A percentile compares a stretch with the other conserved stretches of the same genome.
phyloP scores from a whole-genome alignment of 1,140 invertebrate genomes.

The Drosophila auraria region DNA sequence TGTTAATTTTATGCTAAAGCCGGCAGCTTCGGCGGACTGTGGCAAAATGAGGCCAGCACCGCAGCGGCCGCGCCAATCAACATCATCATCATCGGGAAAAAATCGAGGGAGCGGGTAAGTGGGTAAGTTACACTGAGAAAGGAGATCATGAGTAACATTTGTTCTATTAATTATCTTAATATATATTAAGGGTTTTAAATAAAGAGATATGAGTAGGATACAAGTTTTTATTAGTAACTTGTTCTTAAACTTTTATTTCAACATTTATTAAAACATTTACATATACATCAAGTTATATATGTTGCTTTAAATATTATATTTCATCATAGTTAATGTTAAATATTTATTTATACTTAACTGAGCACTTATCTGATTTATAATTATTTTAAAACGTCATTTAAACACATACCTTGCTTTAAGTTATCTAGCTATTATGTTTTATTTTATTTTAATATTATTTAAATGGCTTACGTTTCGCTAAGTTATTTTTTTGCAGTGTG shows the following conservation, averaged over 20 bases:
- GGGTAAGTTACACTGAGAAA: neutral
- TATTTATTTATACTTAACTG: too few relatives aligned
- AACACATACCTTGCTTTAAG: too few relatives aligned
- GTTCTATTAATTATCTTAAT: neutral
- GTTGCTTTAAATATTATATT: too few relatives aligned
- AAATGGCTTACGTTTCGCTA: accelerated
- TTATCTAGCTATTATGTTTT: too few relatives aligned
- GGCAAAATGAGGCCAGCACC: constrained; percentile 64
- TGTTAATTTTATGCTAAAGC: constrained; percentile 84
- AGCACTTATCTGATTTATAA: too few relatives aligned
- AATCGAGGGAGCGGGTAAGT: constrained; percentile 6
- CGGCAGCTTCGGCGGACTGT: constrained; percentile 52
- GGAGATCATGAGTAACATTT: accelerated
- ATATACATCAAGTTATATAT: too few relatives aligned
- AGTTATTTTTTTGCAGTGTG: neutral
- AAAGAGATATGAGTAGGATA: too few relatives aligned
- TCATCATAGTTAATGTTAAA: too few relatives aligned
- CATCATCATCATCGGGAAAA: constrained; percentile 47
- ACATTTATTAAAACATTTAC: too few relatives aligned
- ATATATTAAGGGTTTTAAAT: neutral
- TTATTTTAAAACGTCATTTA: too few relatives aligned
- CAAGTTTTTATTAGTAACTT: too few relatives aligned
- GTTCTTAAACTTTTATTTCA: too few relatives aligned
- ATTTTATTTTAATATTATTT: neutral
- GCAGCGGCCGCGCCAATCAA: constrained; percentile 67